Percentiles rank a stretch among this genome's conserved stretches.
Evolutionary conservation across 2,888 invertebrate species (phyloP).

Genomic region (Nomada goodeniana): DNA sequence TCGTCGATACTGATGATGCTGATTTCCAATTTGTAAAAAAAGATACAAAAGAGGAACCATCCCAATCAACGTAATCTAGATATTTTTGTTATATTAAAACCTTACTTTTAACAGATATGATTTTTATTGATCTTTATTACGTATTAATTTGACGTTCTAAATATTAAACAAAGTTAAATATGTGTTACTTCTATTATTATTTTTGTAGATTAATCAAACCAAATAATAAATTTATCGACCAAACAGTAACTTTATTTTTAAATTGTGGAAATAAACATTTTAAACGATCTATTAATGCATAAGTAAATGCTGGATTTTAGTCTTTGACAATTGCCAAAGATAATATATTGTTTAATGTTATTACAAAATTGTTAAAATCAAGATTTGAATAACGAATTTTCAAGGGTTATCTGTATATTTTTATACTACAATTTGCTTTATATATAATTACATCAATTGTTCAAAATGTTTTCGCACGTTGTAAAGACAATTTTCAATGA

Average conservation of each 20-base stretch:
- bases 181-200: neutral
- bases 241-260: neutral
- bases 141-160: slow-evolving; percentile 18
- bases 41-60: slow-evolving; percentile 9
- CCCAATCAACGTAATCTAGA: neutral
- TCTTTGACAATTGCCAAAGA: too few species aligned
- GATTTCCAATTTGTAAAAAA: slow-evolving; percentile 62
- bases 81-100: neutral
- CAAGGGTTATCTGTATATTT: too few species aligned
- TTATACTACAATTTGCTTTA: too few species aligned
- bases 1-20: slow-evolving; percentile 31
- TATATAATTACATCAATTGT: too few species aligned
- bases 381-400: too few species aligned
- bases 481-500: too few species aligned
- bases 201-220: neutral
- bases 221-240: neutral
- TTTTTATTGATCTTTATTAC: neutral
- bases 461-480: too few species aligned
- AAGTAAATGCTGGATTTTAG: too few species aligned
- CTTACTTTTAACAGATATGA: slow-evolving; percentile 6
- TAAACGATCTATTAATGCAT: too few species aligned
- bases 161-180: slow-evolving; percentile 2
- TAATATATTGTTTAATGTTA: too few species aligned
- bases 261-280: too few species aligned
- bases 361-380: too few species aligned